Percentiles rank a stretch among this genome's conserved stretches.
Evolutionary conservation across 2,888 invertebrate genomes (phyloP).

Genomic region (Piscicola geometra): DNA sequence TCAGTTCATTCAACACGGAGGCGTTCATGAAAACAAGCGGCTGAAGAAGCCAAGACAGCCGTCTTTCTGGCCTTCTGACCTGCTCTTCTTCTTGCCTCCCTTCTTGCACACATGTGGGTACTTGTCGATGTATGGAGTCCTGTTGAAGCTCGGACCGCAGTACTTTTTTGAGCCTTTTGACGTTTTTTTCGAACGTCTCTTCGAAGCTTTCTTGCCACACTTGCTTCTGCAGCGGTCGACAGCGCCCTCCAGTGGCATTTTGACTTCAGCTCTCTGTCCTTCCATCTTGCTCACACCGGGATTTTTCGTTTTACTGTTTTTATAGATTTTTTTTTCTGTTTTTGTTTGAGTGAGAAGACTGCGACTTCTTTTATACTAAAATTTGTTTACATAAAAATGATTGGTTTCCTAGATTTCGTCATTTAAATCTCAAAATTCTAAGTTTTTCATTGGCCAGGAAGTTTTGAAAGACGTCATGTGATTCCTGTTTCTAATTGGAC

Average conservation of each 20-base stretch:
- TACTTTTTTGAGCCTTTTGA: not conserved
- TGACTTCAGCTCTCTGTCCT: not conserved
- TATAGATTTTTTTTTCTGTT: constrained; percentile 8
- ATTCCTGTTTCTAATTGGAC: no score
- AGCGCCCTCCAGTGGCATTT: not conserved
- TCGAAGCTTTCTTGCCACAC: not conserved
- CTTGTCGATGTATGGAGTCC: constrained; percentile 33
- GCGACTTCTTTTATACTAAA: no score
- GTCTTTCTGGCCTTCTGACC: no score
- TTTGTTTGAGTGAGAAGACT: no score
- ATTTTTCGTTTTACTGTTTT: no score
- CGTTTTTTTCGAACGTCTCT: not conserved
- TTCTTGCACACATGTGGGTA: constrained; percentile 29
- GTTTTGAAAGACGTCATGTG: no score
- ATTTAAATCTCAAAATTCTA: no score
- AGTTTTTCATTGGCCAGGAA: no score
- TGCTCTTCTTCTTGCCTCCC: not conserved
- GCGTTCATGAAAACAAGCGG: no score
- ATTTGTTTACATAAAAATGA: constrained; percentile 2
- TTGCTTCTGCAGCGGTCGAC: not conserved
- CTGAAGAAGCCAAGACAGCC: no score
- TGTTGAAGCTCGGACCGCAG: constrained; percentile 27
- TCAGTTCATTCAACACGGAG: no score
- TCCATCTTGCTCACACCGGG: not conserved
- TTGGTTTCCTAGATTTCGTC: not conserved